Percentiles rank a stretch among this genome's conserved stretches.
phyloP scores from a whole-genome alignment of 2,797 vertebrate genomes.

The Chelon auratus region DNA sequence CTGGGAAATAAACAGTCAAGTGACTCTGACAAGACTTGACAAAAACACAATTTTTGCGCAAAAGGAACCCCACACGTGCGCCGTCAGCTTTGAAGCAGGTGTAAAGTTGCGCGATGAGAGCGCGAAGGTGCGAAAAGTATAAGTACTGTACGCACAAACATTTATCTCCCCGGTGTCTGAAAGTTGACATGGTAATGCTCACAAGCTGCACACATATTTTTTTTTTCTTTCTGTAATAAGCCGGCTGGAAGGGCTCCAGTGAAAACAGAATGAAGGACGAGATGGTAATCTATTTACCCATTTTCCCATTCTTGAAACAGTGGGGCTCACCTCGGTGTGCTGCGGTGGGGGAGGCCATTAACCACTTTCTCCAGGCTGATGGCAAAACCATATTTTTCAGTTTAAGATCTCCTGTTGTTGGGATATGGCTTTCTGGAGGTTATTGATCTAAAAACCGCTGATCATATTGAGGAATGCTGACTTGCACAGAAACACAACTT shows the following conservation, averaged over 20 bases:
- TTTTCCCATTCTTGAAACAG: conserved; percentile 63
- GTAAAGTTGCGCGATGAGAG: conserved; percentile 9
- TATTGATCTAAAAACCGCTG: conserved; percentile 48
- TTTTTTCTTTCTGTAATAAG: conserved; percentile 60
- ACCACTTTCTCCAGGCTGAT: conserved; percentile 40
- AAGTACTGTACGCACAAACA: conserved; percentile 29
- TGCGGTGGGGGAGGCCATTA: conserved; percentile 39
- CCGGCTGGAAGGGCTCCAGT: conserved; percentile 66
- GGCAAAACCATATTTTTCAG: conserved; percentile 42
- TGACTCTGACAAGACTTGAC: conserved; percentile 25
- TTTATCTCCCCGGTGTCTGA: conserved; percentile 38
- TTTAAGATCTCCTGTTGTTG: conserved; percentile 26
- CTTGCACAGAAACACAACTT: conserved; percentile 42
- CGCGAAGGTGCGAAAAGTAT: conserved; percentile 40
- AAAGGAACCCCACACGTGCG: background rate
- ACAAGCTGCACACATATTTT: conserved; percentile 57
- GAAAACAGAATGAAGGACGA: conserved; percentile 63
- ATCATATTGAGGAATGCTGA: conserved; percentile 47
- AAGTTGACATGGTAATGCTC: conserved; percentile 38
- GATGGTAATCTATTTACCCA: conserved; percentile 70
- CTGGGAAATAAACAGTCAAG: conserved; percentile 25
- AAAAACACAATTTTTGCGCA: background rate
- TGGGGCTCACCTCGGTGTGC: conserved; percentile 36
- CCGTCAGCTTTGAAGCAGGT: conserved; percentile 3
- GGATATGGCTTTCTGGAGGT: conserved; percentile 2